Conservation (phyloP, 2,113 vertebrate species). For the Chaetodon trifascialis region DNA sequence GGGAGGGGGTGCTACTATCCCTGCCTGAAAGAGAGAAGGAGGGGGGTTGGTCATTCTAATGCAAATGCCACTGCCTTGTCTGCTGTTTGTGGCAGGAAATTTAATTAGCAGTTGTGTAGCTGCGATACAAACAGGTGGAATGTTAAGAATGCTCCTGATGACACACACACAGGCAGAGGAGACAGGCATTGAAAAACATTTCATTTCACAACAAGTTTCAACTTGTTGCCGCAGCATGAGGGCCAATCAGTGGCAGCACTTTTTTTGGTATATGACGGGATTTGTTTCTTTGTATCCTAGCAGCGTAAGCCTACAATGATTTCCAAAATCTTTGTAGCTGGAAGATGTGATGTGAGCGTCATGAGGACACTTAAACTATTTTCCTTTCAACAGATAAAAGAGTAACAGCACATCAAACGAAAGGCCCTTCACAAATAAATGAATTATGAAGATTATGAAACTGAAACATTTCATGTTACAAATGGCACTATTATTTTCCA, state of each 20-base stretch:
- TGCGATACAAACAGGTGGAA: slow-evolving; percentile 89
- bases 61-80: slow-evolving; percentile 85
- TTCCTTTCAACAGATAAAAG: slow-evolving; percentile 48
- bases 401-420: slow-evolving; percentile 21
- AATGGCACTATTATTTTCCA: slow-evolving; percentile 71
- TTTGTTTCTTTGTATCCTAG: slow-evolving; percentile 74
- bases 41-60: slow-evolving; percentile 84
- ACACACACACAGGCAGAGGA: slow-evolving; percentile 63
- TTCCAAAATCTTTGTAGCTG: slow-evolving; percentile 61
- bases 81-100: slow-evolving; percentile 87
- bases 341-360: slow-evolving; percentile 47
- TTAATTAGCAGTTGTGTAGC: slow-evolving; percentile 89
- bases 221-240: slow-evolving; percentile 72
- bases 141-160: slow-evolving; percentile 86
- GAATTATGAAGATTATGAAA: slow-evolving; percentile 54
- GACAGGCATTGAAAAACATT: slow-evolving; percentile 70
- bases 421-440: slow-evolving; percentile 57
- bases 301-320: slow-evolving; percentile 52
- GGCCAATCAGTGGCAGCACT: slow-evolving; percentile 59
- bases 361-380: slow-evolving; percentile 44
- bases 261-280: slow-evolving; percentile 53
- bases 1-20: slow-evolving; percentile 59
- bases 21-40: slow-evolving; percentile 55
- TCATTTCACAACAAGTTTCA: slow-evolving; percentile 80
- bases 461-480: slow-evolving; percentile 59